Conservation (phyloP, 2,113 vertebrate species). For the Aleadryas rufinucha region DNA sequence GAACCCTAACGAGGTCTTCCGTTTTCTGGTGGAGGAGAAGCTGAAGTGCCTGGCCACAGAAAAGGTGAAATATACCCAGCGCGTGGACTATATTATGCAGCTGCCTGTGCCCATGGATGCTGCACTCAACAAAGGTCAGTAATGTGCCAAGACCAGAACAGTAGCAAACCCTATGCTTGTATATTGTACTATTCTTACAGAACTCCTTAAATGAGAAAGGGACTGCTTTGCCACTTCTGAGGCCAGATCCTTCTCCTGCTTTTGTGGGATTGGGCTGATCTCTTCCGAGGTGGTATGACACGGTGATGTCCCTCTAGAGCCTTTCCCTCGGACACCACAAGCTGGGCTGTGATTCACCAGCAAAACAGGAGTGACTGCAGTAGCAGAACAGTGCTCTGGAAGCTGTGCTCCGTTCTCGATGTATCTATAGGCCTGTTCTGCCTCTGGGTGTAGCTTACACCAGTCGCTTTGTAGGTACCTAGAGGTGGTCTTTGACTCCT, state of each 20-base stretch:
- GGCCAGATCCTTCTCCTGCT: background rate
- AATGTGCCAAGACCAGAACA: background rate
- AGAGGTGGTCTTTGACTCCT: background rate
- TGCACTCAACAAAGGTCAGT: slow-evolving; percentile 92
- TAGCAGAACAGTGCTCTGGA: background rate
- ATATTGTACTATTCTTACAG: background rate
- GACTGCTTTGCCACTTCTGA: background rate
- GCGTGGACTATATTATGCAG: slow-evolving; percentile 97
- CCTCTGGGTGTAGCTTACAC: background rate
- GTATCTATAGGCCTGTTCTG: background rate
- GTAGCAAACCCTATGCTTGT: background rate
- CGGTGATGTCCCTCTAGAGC: background rate
- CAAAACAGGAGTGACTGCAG: background rate
- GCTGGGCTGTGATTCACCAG: background rate
- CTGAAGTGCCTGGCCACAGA: slow-evolving; percentile 96
- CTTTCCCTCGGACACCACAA: background rate
- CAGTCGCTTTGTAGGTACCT: background rate
- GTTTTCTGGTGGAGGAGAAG: slow-evolving; percentile 95
- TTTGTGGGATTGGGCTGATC: background rate
- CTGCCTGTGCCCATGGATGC: slow-evolving; percentile 96
- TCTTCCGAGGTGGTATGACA: background rate
- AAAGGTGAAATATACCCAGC: slow-evolving; percentile 97
- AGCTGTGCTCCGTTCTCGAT: background rate
- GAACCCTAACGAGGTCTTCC: slow-evolving; percentile 96
- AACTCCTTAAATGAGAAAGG: background rate